A percentile compares a stretch with the other conserved stretches of the same genome.
These are phyloP conservation scores for Heteropelma amictum DNA, from an alignment of 2,888 invertebrate genomes.

Conservation along the genomic window DNA sequence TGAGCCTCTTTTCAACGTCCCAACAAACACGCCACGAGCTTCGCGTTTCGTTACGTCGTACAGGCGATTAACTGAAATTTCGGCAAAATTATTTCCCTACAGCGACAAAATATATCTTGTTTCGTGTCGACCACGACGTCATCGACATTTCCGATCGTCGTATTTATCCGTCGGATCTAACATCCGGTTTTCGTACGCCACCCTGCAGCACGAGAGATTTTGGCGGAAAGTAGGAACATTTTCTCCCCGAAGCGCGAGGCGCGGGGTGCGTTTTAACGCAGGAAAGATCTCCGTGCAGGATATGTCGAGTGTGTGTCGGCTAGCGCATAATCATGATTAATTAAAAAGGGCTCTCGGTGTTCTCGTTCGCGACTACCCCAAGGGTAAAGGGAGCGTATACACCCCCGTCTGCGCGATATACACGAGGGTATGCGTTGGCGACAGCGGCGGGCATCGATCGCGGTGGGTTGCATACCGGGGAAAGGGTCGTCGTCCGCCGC, in stretches of 20 bases:
- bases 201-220: too few relatives aligned
- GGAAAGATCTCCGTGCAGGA: conserved; percentile 5
- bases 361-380: conserved; percentile 11
- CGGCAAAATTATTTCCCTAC: conserved; percentile 6
- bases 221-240: neutral
- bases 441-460: conserved; percentile 63
- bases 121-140: conserved; percentile 38
- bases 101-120: conserved; percentile 42
- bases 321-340: conserved; percentile 61
- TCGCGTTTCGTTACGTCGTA: neutral
- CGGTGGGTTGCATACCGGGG: conserved; percentile 45
- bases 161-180: conserved; percentile 43
- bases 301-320: conserved; percentile 13
- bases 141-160: conserved; percentile 42
- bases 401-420: conserved; percentile 31
- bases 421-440: conserved; percentile 21
- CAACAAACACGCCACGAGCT: neutral
- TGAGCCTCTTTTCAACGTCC: neutral
- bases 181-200: neutral
- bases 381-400: too few relatives aligned
- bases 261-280: conserved; percentile 30
- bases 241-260: neutral
- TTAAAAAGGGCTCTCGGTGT: conserved; percentile 63
- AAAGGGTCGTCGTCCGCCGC: conserved; percentile 66
- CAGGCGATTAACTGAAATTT: conserved; percentile 3